Base-by-base conservation (phyloP, 2,888 invertebrate genomes). In the Acronicta psi region DNA sequence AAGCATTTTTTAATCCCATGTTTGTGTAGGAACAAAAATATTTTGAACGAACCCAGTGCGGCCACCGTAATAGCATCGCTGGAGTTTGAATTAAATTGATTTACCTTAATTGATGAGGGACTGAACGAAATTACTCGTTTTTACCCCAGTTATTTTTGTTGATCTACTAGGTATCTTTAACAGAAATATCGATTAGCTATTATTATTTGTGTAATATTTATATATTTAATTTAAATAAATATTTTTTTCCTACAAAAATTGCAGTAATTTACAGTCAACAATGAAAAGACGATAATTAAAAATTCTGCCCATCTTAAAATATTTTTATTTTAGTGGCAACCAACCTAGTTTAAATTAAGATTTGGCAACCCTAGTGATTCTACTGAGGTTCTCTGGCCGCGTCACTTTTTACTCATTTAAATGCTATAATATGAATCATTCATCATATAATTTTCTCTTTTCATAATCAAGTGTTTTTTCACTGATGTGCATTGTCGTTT, bases 341-440 rank as follows among this genome's bases (percentile, higher is more conserved):
- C 2, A 5, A 23, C 23, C 5, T 23, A 23, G 7, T 23, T 7
- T 23, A 7, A 4, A 2, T 29, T 10, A 10, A 29, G 10, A 11
- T 29, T 29, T 31, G 56, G 8, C 64, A 69, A 20, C 64, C 70
- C 47, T 29, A 9, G 25, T 60, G 38, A 47, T 31, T 43, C 17
- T 29, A 47, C 31, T 16, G 44, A 14, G 34, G 23, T 46, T 57
- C 37, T 49, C 38, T 54, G 36, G 8, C 23, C 34, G 40, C 36
- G 34, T 60, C 54, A 59, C 45, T 45, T 38, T 25, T 23, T 41
- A 63, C 5, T 41, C 29, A 51, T 63, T 43, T 44, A 55, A 47
- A 51, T 57, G 25, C 7, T 52, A 6, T 34, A 45, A 17, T 42
- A 67, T 58, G 37, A 38, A 34, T 38, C 18, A 13, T 31, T 17